Conservation (phyloP, 2,888 invertebrate genomes). For the Cylindroiulus punctatus region DNA sequence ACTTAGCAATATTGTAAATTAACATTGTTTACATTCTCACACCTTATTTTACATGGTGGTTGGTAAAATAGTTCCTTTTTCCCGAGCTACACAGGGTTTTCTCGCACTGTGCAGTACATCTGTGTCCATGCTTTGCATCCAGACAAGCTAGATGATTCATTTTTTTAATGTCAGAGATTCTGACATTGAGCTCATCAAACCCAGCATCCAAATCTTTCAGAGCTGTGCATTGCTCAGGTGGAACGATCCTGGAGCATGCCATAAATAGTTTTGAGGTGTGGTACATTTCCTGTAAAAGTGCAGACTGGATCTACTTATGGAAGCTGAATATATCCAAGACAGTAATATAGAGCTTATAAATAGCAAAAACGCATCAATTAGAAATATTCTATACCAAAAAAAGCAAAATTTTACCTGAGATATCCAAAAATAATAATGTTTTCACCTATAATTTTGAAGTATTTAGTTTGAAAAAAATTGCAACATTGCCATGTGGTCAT, state of each 20-base stretch:
- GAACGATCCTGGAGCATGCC: neutral
- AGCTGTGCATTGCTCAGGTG: neutral
- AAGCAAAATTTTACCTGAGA: no score
- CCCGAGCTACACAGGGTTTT: neutral
- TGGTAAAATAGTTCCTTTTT: neutral
- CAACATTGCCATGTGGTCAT: no score
- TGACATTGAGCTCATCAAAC: neutral
- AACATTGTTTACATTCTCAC: no score
- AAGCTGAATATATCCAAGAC: slow-evolving; percentile 20
- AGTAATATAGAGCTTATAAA: neutral
- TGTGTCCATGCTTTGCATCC: neutral
- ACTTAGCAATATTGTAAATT: no score
- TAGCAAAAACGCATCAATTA: no score
- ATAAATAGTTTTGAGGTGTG: neutral
- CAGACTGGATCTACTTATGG: no score
- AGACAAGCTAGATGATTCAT: neutral
- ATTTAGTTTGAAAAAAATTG: no score
- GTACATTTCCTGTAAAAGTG: neutral
- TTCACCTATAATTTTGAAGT: no score
- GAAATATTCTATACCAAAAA: no score
- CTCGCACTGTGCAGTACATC: neutral
- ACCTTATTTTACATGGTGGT: neutral
- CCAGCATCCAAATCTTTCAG: neutral
- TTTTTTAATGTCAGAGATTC: neutral
- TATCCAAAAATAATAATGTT: neutral